A percentile compares a stretch with the other conserved stretches of the same genome.
phyloP scores from a whole-genome alignment of 37 sponge, comb jelly and placozoan species.

The Aplysina aerophoba region DNA sequence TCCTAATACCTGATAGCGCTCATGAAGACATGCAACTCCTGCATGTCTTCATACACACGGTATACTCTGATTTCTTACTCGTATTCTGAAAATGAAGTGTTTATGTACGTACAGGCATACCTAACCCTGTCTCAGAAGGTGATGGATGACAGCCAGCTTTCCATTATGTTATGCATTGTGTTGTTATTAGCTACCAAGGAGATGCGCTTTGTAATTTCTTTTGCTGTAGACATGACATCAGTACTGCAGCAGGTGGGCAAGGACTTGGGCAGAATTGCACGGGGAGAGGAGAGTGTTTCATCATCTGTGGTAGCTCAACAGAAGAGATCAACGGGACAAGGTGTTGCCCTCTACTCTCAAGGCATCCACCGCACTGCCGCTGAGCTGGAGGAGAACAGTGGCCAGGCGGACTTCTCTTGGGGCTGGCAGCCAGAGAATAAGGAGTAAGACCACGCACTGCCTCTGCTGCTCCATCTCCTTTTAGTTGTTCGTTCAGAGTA shows the following conservation, averaged over 20 bases:
- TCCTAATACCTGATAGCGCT: too few relatives aligned
- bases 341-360: neutral
- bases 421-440: conserved; percentile 33
- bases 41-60: too few relatives aligned
- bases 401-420: conserved; percentile 15
- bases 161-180: too few relatives aligned
- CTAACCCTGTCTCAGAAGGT: too few relatives aligned
- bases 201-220: neutral
- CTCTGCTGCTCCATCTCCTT: too few relatives aligned
- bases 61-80: too few relatives aligned
- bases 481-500: too few relatives aligned
- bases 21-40: too few relatives aligned
- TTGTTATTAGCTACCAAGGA: too few relatives aligned
- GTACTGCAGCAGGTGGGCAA: conserved; percentile 41
- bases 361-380: conserved; percentile 32
- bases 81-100: too few relatives aligned
- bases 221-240: conserved; percentile 20
- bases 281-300: conserved; percentile 42
- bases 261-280: conserved; percentile 55
- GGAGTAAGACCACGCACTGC: neutral
- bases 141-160: too few relatives aligned
- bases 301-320: neutral
- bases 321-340: neutral
- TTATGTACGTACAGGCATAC: too few relatives aligned
- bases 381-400: conserved; percentile 34